Evolutionary conservation across 2,888 invertebrate genomes (phyloP).

Genomic region (Pachycephus smyrnensis): DNA sequence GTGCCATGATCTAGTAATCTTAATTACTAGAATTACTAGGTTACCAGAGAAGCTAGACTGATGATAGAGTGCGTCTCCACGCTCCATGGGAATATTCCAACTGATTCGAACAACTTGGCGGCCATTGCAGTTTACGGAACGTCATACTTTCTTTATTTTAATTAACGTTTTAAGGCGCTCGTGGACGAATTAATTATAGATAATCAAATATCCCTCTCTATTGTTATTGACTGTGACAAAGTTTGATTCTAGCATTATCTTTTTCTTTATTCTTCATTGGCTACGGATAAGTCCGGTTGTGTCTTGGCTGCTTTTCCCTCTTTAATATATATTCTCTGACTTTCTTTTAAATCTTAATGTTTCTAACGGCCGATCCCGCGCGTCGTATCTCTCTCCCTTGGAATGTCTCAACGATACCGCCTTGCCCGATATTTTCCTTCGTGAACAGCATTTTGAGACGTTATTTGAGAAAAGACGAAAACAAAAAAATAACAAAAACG

Average conservation of each 20-base stretch:
- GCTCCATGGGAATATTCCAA: background rate
- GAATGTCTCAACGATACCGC: too few relatives aligned
- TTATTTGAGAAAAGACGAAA: too few relatives aligned
- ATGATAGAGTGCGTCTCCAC: background rate
- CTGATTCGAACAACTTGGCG: background rate
- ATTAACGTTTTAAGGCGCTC: background rate
- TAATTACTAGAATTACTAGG: background rate
- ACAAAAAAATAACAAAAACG: too few relatives aligned
- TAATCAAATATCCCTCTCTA: constrained; percentile 5
- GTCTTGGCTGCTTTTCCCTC: background rate
- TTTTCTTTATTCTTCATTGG: background rate
- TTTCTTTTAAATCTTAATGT: background rate
- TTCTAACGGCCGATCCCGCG: too few relatives aligned
- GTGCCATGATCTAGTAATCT: background rate
- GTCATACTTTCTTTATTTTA: background rate
- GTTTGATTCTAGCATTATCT: background rate
- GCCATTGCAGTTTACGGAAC: background rate
- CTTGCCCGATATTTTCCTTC: too few relatives aligned
- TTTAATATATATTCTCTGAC: background rate
- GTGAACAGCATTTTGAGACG: too few relatives aligned
- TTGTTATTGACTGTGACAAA: background rate
- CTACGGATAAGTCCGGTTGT: background rate
- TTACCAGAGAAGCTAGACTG: background rate
- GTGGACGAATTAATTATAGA: constrained; percentile 16
- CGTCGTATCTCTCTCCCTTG: too few relatives aligned